Evolutionary conservation across 2,113 vertebrate species (phyloP), one percentile per base, ranked within the genome.

Genomic region (Marcusenius ussheri): DNA sequence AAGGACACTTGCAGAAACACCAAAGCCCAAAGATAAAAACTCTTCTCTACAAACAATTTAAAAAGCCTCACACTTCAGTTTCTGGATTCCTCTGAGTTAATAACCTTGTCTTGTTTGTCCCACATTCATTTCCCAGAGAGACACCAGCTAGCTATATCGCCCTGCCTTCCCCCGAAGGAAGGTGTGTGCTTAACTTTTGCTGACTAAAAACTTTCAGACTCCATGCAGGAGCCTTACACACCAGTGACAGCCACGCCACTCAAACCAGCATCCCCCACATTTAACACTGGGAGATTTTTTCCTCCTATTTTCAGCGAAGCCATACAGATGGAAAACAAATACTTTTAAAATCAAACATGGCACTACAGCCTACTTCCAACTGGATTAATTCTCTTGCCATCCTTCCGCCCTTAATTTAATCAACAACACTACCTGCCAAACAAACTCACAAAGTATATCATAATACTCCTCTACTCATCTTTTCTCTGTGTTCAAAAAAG

Each of bases 141-240:
- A 77, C 88, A 50, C 19, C 27, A 83, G 88, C 74, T 35, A 50
- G 47, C 70, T 56, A 1, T 70, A 70, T 13, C 3, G 8, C 93
- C 93, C 93, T 92, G 93, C 94, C 94, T 93, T 93, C 93, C 93
- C 88, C 91, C 91, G 74, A 80, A 80, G 35, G 74, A 93, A 93
- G 92, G 93, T 91, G 92, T 93, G 90, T 89, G 66, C 91, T 49
- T 93, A 83, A 19, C 85, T 93, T 93, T 91, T 90, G 94, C 96
- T 94, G 93, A 92, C 92, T 83, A 93, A 92, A 95, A 94, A 95
- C 88, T 49, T 89, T 77, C 70, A 42, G 66, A n/a, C 24, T 62
- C 27, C 27, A 84, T 17, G 56, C 35, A 24, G 89, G 24, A 84
- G n/a, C 50, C 46, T 31, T 17, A 19, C 42, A 1, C n/a, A 31